Base-by-base conservation (phyloP, 2,888 invertebrate species). In the Hirtodrosophila confusa region DNA sequence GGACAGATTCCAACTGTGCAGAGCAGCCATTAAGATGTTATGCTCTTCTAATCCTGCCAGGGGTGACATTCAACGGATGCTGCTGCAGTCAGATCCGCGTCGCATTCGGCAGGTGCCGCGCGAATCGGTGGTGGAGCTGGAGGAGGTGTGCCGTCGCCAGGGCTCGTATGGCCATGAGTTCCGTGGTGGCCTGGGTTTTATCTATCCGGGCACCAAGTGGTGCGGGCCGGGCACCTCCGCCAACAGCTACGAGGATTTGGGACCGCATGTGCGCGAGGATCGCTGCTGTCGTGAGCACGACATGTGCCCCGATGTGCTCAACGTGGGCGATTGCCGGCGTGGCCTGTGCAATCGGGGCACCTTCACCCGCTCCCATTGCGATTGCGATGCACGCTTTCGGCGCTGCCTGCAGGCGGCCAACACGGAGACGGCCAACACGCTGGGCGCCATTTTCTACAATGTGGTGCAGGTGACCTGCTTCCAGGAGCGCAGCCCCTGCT, bases 401-500 rank as follows among this genome's bases (percentile, higher is more conserved):
- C 92, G 94, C 55, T 96, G 96, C 87, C 91, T 96, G 47, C 94
- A 94, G 86, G 93, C 93, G 56, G 92, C 94, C 4, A 94, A 94
- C 75, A 94, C 95, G 24, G 94, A 94, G 84, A 94, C 95, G n/a
- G 95, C 95, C 11, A 94, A 94, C 78, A 94, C 94, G 0, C 92
- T 95, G 57, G 95, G 95, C n/a, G 94, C 94, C 17, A 93, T 95
- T 31, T 96, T 94, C 91, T 96, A 96, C 92, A 95, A 96, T 86
- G 93, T 95, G 36, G 93, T 95, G 9, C 95, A 95, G 83, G 94
- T 95, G 24, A 94, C 94, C 60, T 96, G 96, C 82, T 95, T 95
- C 91, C 93, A 93, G 80, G 94, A 94, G 82, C 91, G 94, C 61
- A 93, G 93, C 57, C 94, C 94, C 3, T 94, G 94, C 86, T 93